Evolutionary conservation across 30 jellyfish, hydroid and myxozoan species (phyloP), one percentile per base, ranked within the genome.

Genomic region (Clytia hemisphaerica): DNA sequence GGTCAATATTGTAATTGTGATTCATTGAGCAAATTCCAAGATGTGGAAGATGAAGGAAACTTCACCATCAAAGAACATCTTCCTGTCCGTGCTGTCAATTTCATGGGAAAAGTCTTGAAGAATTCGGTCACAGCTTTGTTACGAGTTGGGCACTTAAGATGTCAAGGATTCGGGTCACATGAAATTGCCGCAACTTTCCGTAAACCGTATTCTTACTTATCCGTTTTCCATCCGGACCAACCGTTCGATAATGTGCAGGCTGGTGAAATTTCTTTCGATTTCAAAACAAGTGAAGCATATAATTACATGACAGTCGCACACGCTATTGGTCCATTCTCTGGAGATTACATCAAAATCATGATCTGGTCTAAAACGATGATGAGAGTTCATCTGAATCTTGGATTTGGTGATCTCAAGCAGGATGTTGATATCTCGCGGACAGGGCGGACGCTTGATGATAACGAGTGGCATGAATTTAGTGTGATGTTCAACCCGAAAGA

Each of bases 131-230:
- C 51, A 38, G 93, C 85, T 21, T 80, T 73, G 3, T 79, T 79
- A 14, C 2, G 81, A 2, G 30, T 79, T 33, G 93, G 93, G 4
- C 70, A 84, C 31, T 73, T 79, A 27, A 45, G 25, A 12, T 79
- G 93, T 49, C 30, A 46, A 14, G 93, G 93, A 19, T 80, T 65
- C 50, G 85, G 93, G 34, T 67, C 84, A n/a, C 61, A 49, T 25
- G 75, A 61, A 40, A 69, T 61, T 49, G 80, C 90, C 3, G 77
- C 71, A 4, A 65, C 93, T 1, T 79, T 79, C 71, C 81, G 93
- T 1, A 85, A 79, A 28, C 15, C 70, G 21, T 54, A 26, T 38
- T 80, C 93, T 31, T 38, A 21, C 48, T 24, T 79, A n/a, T n/a
- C n/a, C n/a, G n/a, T n/a, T n/a, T n/a, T n/a, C n/a, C n/a, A n/a